These are phyloP conservation scores for Neodiprion virginianus DNA, from an alignment of 1,140 invertebrate species.

Conservation along the genomic window DNA sequence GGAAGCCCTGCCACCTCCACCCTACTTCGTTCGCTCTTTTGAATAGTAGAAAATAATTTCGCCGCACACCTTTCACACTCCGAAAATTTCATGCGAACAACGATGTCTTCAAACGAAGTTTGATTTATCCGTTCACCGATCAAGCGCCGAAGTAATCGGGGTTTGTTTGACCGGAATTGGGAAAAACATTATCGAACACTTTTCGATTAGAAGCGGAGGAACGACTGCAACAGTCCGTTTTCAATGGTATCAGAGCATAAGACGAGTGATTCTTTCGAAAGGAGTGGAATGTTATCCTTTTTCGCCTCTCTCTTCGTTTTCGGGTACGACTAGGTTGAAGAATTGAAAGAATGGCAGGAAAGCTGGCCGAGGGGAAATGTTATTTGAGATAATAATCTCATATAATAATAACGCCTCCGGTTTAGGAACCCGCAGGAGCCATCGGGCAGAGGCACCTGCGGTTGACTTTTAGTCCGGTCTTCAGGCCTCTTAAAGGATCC, in stretches of 20 bases:
- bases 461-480: slow-evolving; percentile 30
- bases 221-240: too few species aligned
- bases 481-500: neutral
- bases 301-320: neutral
- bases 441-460: slow-evolving; percentile 32
- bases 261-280: neutral
- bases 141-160: neutral
- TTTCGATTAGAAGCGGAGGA: too few species aligned
- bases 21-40: slow-evolving; percentile 28
- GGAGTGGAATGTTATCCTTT: neutral
- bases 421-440: slow-evolving; percentile 22
- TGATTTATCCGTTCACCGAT: slow-evolving; percentile 2
- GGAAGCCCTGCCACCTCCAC: slow-evolving; percentile 31
- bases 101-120: neutral
- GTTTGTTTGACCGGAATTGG: too few species aligned
- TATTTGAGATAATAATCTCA: slow-evolving; percentile 61
- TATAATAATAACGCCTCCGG: slow-evolving; percentile 54
- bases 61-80: neutral
- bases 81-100: neutral
- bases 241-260: neutral
- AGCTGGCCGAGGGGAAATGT: slow-evolving; percentile 39
- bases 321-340: neutral
- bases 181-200: too few species aligned
- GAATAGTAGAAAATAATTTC: too few species aligned
- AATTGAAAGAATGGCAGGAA: neutral